Evolutionary conservation across 2,888 invertebrate genomes (phyloP).

Genomic region (Thymelicus lineola): DNA sequence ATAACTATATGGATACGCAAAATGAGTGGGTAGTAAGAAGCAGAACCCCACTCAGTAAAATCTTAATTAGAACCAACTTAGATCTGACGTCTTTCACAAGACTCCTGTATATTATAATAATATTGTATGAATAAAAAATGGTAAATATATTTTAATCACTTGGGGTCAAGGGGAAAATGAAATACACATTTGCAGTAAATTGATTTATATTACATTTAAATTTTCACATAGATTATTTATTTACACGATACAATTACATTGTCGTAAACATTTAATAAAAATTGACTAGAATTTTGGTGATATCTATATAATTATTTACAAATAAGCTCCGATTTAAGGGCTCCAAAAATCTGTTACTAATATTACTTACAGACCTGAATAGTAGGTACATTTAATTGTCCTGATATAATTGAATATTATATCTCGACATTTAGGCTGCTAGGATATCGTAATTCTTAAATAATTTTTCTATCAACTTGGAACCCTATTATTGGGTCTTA

Average conservation of each 20-base stretch:
- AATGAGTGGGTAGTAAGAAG: no score
- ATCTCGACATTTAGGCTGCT: neutral
- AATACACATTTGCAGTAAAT: constrained; percentile 57
- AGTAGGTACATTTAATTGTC: no score
- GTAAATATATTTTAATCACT: no score
- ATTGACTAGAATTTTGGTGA: constrained; percentile 78
- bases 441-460: neutral
- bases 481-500: no score
- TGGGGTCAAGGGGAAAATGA: constrained; percentile 38
- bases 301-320: constrained; percentile 81
- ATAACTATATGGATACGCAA: no score
- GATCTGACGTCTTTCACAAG: no score
- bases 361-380: constrained; percentile 22
- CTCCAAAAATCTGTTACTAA: constrained; percentile 18
- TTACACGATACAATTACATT: constrained; percentile 80
- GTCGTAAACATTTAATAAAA: constrained; percentile 81
- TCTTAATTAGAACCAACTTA: no score
- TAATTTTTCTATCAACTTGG: no score
- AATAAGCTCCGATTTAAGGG: constrained; percentile 75
- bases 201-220: constrained; percentile 74
- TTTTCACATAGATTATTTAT: constrained; percentile 71
- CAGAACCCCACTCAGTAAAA: no score
- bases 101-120: no score
- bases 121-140: no score
- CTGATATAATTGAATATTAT: no score